Percentiles rank a stretch among this genome's conserved stretches.
These are phyloP conservation scores for Dendrocincla tyrannina DNA, from an alignment of 2,797 vertebrate genomes.

Conservation along the genomic window DNA sequence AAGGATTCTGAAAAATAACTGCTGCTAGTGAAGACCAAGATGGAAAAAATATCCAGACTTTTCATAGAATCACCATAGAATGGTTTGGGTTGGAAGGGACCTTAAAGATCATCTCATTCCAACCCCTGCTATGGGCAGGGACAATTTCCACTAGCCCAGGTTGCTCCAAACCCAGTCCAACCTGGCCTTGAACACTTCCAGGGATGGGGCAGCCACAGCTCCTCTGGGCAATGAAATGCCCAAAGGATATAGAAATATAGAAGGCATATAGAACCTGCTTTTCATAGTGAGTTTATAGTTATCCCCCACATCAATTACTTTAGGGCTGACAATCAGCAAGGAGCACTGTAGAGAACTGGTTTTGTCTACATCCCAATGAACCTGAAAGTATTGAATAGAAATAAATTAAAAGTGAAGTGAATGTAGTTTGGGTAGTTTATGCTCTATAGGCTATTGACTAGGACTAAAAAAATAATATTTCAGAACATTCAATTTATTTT, in stretches of 20 bases:
- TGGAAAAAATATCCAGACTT: background rate
- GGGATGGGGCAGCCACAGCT: background rate
- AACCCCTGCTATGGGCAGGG: background rate
- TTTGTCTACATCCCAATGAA: background rate
- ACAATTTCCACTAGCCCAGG: background rate
- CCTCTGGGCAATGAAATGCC: background rate
- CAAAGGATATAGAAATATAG: background rate
- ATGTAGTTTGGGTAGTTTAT: background rate
- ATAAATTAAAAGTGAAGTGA: background rate
- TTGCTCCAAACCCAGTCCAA: fast-evolving
- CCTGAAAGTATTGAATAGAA: background rate
- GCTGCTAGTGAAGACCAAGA: background rate
- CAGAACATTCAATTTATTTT: background rate
- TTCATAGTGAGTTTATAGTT: background rate
- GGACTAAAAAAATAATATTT: background rate
- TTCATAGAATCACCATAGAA: background rate
- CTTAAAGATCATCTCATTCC: background rate
- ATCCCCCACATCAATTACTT: background rate
- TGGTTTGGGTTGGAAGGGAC: background rate
- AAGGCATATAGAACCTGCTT: background rate
- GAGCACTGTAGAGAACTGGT: background rate
- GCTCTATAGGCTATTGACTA: background rate
- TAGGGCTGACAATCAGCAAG: background rate
- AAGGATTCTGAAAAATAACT: background rate
- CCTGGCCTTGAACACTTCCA: background rate